Percentiles rank a stretch among this genome's conserved stretches.
Conservation (phyloP, 2,888 invertebrate genomes). For the Pristionchus mayeri region DNA sequence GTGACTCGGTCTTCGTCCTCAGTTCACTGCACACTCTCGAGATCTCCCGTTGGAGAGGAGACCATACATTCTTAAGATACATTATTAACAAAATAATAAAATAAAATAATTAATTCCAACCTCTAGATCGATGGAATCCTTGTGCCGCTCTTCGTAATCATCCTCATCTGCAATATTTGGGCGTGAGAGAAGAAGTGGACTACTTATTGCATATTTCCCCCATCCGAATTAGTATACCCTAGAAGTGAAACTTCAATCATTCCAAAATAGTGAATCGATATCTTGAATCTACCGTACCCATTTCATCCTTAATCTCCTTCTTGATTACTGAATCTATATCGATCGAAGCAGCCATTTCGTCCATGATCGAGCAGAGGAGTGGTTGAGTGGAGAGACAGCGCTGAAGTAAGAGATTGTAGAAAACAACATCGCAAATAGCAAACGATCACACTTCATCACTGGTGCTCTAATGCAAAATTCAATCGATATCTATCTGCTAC, state of each 20-base stretch:
- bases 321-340: constrained; percentile 40
- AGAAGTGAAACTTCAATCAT: too few species aligned
- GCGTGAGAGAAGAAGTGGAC: neutral
- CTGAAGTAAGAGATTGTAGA: neutral
- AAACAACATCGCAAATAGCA: neutral
- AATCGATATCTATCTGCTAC: neutral
- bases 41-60: neutral
- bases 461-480: too few species aligned
- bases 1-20: neutral
- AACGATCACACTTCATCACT: neutral
- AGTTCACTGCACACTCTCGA: neutral
- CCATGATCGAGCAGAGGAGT: constrained; percentile 14
- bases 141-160: neutral
- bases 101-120: neutral
- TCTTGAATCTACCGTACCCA: constrained; percentile 16
- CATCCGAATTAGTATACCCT: too few species aligned
- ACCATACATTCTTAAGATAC: neutral
- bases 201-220: too few species aligned
- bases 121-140: constrained; percentile 18
- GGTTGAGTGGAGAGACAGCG: neutral
- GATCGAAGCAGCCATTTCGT: constrained; percentile 20
- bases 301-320: constrained; percentile 25
- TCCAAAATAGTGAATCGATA: too few species aligned
- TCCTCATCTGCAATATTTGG: neutral
- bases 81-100: neutral